Percentiles rank a stretch among this genome's conserved stretches.
These are phyloP conservation scores for Daubentonia madagascariensis DNA, from an alignment of 2,113 vertebrate species.

Conservation along the genomic window DNA sequence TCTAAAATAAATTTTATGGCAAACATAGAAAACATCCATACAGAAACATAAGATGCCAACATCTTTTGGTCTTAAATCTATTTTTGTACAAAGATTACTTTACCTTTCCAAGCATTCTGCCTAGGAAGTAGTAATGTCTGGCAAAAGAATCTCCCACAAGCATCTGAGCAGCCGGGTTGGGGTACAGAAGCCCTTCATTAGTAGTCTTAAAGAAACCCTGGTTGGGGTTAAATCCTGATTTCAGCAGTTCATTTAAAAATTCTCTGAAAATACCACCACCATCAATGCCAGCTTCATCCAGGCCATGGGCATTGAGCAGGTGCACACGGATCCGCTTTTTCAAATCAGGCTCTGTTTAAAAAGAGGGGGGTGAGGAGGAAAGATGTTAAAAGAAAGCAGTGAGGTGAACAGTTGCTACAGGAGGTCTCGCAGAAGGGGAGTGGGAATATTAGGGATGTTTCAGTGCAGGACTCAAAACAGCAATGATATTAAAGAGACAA, in stretches of 20 bases:
- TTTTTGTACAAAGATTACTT: constrained; percentile 23
- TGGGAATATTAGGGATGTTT: not conserved
- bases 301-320: constrained; percentile 95
- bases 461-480: not conserved
- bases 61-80: not conserved
- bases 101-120: constrained; percentile 98
- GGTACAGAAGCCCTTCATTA: constrained; percentile 96
- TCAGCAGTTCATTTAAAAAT: constrained; percentile 97
- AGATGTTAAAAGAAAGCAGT: not conserved
- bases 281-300: constrained; percentile 98
- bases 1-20: not conserved
- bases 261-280: constrained; percentile 98
- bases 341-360: constrained; percentile 92
- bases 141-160: constrained; percentile 94
- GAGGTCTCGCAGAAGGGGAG: not conserved
- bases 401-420: not conserved
- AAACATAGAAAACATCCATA: not conserved
- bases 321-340: constrained; percentile 97
- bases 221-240: constrained; percentile 98
- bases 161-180: constrained; percentile 95
- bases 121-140: constrained; percentile 97
- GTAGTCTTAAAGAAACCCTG: constrained; percentile 99
- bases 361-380: not conserved
- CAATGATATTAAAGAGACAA: not conserved
- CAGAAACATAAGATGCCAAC: not conserved